phyloP scores from a whole-genome alignment of 2,113 vertebrate species.

The Neodontobutis hainanensis region DNA sequence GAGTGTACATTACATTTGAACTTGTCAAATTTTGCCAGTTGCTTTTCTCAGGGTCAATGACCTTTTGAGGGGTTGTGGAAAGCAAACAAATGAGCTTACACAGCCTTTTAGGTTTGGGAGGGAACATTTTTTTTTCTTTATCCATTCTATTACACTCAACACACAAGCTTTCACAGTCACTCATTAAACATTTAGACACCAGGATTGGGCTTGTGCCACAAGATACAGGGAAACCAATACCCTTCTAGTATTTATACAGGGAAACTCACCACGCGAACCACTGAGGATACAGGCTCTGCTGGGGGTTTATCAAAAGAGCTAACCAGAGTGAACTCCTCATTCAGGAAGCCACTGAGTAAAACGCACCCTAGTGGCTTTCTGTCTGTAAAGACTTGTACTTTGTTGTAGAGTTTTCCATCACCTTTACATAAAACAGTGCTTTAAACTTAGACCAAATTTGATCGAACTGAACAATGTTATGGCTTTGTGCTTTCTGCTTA shows the following conservation, averaged over 20 bases:
- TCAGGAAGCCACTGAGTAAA: conserved; percentile 34
- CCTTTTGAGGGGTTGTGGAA: conserved; percentile 21
- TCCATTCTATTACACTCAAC: conserved; percentile 76
- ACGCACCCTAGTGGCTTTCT: conserved; percentile 30
- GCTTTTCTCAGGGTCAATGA: conserved; percentile 41
- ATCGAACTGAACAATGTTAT: not conserved
- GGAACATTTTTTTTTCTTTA: conserved; percentile 75
- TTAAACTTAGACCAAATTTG: not conserved
- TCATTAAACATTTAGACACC: conserved; percentile 79
- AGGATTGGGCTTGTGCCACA: conserved; percentile 72
- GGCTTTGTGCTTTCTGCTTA: not conserved
- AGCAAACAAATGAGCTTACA: conserved; percentile 26
- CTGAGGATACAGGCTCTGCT: conserved; percentile 61
- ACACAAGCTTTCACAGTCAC: conserved; percentile 68
- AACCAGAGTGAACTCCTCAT: conserved; percentile 27
- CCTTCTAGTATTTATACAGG: conserved; percentile 59
- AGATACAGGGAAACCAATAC: conserved; percentile 72
- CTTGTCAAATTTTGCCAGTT: conserved; percentile 9
- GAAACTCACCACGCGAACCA: conserved; percentile 68
- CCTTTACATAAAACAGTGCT: conserved; percentile 5
- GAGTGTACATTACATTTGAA: not conserved
- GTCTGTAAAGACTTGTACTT: conserved; percentile 30
- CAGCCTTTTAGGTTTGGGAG: conserved; percentile 6
- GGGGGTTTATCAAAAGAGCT: conserved; percentile 38
- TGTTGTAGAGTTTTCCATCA: conserved; percentile 5